Conservation (phyloP, 2,113 vertebrate genomes). For the Amblyornis subalaris region DNA sequence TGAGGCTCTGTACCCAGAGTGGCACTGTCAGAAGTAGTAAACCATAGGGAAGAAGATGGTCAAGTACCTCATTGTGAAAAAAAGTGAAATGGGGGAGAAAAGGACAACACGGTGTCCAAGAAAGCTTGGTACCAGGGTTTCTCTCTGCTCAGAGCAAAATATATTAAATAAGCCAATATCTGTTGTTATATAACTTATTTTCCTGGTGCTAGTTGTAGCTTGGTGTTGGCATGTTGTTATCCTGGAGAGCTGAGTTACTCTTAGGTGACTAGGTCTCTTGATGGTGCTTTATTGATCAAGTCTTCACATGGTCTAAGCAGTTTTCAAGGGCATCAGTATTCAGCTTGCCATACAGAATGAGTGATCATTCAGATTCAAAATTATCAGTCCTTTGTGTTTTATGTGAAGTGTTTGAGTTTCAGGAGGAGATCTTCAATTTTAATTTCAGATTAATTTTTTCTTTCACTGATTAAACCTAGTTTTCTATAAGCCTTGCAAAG, state of each 20-base stretch:
- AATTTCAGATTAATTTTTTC: not conserved
- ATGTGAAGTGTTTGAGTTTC: not conserved
- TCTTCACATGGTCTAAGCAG: not conserved
- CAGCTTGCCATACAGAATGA: not conserved
- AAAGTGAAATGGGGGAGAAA: not conserved
- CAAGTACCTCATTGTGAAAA: not conserved
- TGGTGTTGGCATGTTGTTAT: not conserved
- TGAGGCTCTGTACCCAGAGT: not conserved
- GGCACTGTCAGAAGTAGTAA: not conserved
- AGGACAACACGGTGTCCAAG: not conserved
- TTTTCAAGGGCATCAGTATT: not conserved
- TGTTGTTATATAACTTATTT: not conserved
- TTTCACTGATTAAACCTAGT: not conserved
- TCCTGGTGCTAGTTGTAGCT: not conserved
- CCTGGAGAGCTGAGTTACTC: not conserved
- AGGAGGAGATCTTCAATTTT: not conserved
- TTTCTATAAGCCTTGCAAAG: not conserved
- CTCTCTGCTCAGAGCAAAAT: not conserved
- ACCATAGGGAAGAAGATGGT: not conserved
- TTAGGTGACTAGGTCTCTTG: not conserved
- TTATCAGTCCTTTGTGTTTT: not conserved
- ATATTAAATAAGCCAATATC: not conserved
- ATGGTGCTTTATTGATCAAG: not conserved
- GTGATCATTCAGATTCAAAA: not conserved
- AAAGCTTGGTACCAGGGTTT: not conserved